phyloP scores from a whole-genome alignment of 2,888 invertebrate genomes.

The Therioaphis trifolii region DNA sequence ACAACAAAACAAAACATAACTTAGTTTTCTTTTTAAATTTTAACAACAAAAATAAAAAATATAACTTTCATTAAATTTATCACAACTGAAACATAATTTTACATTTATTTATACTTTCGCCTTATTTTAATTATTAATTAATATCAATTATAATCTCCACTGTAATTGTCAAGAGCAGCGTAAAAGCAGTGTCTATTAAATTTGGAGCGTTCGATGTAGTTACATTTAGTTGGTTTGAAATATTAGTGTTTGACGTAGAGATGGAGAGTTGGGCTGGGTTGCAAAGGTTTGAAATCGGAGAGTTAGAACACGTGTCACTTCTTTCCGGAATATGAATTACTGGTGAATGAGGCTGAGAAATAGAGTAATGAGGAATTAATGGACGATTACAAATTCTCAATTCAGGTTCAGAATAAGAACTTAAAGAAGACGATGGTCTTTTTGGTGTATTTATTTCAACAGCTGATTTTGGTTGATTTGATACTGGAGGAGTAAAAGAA shows the following conservation, averaged over 20 bases:
- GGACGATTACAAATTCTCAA: background rate
- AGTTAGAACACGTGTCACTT: background rate
- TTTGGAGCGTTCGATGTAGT: background rate
- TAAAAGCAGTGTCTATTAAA: constrained; percentile 4
- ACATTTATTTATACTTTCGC: constrained; percentile 6
- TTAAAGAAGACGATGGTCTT: background rate
- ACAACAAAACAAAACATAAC: background rate
- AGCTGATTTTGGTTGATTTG: background rate
- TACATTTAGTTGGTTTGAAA: constrained; percentile 3
- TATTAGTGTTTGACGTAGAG: background rate
- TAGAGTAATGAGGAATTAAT: background rate
- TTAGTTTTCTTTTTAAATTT: background rate
- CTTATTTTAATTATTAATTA: background rate
- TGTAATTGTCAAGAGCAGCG: constrained; percentile 12
- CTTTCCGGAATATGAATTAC: constrained; percentile 18
- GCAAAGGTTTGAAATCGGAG: background rate
- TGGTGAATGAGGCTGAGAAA: background rate
- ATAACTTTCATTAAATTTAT: constrained; percentile 2
- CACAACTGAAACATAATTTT: constrained; percentile 25
- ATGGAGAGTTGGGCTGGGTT: background rate
- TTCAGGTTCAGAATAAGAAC: constrained; percentile 29
- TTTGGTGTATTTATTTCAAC: background rate
- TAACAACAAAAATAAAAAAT: constrained; percentile 6
- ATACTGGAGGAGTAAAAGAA: background rate
- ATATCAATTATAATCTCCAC: constrained; percentile 8